These are phyloP conservation scores for Eurystomus glaucurus DNA, from an alignment of 2,797 vertebrate species.

Conservation along the genomic window DNA sequence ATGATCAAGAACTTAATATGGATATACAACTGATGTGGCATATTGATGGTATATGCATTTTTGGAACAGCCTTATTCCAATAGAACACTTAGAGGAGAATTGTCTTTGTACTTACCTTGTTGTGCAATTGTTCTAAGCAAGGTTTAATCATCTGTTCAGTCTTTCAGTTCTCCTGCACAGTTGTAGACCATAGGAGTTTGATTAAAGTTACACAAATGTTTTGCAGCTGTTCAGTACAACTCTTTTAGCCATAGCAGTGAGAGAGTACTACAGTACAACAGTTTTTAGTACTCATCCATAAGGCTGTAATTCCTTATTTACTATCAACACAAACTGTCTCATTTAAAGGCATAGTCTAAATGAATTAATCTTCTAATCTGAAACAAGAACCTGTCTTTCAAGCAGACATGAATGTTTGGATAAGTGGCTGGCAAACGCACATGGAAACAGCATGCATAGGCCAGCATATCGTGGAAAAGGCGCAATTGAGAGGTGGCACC, in stretches of 20 bases:
- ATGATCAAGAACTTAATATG: background rate
- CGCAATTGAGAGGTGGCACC: background rate
- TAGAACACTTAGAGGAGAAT: background rate
- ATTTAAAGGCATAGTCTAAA: background rate
- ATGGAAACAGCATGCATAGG: fast-evolving
- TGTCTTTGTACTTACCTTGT: background rate
- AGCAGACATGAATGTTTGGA: background rate
- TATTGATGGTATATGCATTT: background rate
- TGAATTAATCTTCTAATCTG: background rate
- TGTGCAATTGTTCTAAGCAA: background rate
- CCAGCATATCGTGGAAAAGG: background rate
- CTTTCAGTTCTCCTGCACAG: background rate
- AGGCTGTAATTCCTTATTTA: background rate
- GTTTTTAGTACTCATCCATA: background rate
- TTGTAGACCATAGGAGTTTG: background rate
- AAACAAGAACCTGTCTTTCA: background rate
- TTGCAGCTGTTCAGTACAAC: background rate
- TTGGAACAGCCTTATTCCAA: background rate
- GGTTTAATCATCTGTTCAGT: background rate
- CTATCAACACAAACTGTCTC: background rate
- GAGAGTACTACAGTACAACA: background rate
- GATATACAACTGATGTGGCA: background rate
- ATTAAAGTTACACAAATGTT: background rate
- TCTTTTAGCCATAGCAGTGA: background rate
- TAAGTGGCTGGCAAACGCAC: fast-evolving